phyloP scores from a whole-genome alignment of 2,888 invertebrate genomes.

The Cephus nigrinus region DNA sequence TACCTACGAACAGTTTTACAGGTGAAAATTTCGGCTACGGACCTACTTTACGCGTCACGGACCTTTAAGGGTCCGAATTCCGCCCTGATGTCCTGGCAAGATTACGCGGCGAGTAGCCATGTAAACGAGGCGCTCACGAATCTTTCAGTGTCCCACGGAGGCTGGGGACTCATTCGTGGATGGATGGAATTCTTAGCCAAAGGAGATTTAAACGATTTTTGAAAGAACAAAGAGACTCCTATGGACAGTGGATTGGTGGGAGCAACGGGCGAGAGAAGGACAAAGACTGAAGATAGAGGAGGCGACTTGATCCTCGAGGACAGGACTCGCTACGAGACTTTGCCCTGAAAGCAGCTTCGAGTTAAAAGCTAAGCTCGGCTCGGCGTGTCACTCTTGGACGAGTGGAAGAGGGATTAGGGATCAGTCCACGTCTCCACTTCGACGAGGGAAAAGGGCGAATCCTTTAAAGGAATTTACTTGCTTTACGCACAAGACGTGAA shows the following conservation, averaged over 20 bases:
- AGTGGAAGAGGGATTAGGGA: slow-evolving; percentile 42
- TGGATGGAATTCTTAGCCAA: neutral
- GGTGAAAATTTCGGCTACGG: neutral
- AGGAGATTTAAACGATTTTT: slow-evolving; percentile 5
- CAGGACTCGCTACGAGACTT: slow-evolving; percentile 38
- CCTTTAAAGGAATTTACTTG: neutral
- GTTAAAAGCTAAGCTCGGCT: slow-evolving; percentile 50
- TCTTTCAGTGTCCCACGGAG: neutral
- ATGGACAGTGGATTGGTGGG: neutral
- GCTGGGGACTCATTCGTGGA: neutral
- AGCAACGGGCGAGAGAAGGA: neutral
- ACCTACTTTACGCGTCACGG: neutral
- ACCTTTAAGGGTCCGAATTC: neutral
- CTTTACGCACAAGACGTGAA: neutral
- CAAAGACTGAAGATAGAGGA: slow-evolving; percentile 26
- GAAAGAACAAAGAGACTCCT: neutral
- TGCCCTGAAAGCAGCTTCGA: slow-evolving; percentile 45
- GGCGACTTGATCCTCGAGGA: slow-evolving; percentile 41
- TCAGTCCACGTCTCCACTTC: slow-evolving; percentile 10
- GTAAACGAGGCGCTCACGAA: slow-evolving; percentile 3
- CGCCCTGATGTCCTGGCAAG: neutral
- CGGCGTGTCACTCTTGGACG: slow-evolving; percentile 40
- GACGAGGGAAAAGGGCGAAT: neutral
- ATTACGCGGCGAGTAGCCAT: neutral
- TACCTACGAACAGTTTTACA: neutral